These are phyloP conservation scores for Luidia sarsii DNA, from an alignment of 53 echinoderm and acorn worm species.

Conservation along the genomic window DNA sequence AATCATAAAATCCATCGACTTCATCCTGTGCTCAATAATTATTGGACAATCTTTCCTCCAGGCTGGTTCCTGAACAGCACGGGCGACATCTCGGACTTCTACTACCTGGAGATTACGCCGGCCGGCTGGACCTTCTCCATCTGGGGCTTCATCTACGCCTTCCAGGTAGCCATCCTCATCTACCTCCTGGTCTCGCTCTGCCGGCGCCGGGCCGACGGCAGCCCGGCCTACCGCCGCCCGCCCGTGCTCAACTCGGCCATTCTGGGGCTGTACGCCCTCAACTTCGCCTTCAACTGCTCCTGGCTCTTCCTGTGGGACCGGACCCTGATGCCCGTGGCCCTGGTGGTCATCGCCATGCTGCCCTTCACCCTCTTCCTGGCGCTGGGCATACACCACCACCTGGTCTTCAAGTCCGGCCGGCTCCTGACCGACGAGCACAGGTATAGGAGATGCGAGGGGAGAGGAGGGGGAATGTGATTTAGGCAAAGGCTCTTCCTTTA, in stretches of 20 bases:
- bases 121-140: conserved; percentile 53
- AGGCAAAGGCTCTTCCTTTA: too few species aligned
- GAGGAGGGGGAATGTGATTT: too few species aligned
- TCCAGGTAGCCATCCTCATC: conserved; percentile 37
- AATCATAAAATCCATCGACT: too few species aligned
- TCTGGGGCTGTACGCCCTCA: conserved; percentile 49
- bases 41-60: too few species aligned
- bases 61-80: conserved; percentile 18
- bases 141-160: conserved; percentile 48
- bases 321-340: conserved; percentile 37
- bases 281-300: conserved; percentile 58
- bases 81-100: conserved; percentile 48
- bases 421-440: conserved; percentile 43
- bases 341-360: conserved; percentile 31
- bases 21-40: too few species aligned
- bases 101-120: conserved; percentile 47
- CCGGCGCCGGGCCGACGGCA: conserved; percentile 3
- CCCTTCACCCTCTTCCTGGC: conserved; percentile 54
- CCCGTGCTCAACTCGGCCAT: conserved; percentile 41
- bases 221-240: conserved; percentile 61
- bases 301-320: conserved; percentile 72
- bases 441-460: too few species aligned
- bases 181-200: conserved; percentile 45
- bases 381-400: conserved; percentile 43
- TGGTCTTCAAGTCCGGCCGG: conserved; percentile 30